Evolutionary conservation across 2,113 vertebrate genomes (phyloP), one percentile per base, ranked within the genome.

Genomic region (Ahaetulla prasina): DNA sequence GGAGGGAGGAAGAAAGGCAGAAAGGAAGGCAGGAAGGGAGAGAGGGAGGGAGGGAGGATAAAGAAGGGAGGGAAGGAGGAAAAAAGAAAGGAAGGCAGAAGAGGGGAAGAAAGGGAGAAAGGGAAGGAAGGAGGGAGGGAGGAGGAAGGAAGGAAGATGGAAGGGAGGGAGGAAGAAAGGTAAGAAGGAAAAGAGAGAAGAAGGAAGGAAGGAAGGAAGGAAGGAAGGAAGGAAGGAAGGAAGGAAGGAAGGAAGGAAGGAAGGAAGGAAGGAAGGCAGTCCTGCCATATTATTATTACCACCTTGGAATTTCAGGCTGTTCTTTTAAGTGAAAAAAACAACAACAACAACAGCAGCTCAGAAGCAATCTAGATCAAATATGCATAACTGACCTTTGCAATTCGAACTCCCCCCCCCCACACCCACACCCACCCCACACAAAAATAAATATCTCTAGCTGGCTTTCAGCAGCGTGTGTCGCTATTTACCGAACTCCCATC

Each of bases 401-500:
- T 60, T 60, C 90, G 22, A 55, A 27, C 25, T 39, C 55, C 43
- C 6, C 52, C 27, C 27, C 9, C 22, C 5, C 20, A 54, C 4
- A 53, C 10, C 14, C 18, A 20, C 16, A 16, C 0, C 4, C 18
- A 5, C 18, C 4, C 53, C 20, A 2, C 50, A 60, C n/a, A 63
- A 30, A 53, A 0, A 39, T 4, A 25, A 43, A 23, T 63, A 8
- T 88, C 12, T 88, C 12, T 94, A 20, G 35, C 50, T 11, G n/a
- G 12, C 88, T 95, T 96, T 94, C 35, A 92, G 6, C 47, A 89
- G 8, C 47, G 57, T 68, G 54, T 30, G 45, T n/a, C n/a, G 52
- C n/a, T 85, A 74, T 95, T 94, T 94, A 91, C 45, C 90, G 2
- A 96, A 95, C 93, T 92, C 85, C 85, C 49, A 89, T 93, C 89